phyloP scores from a whole-genome alignment of 2,888 invertebrate genomes.

The Cynaeus angustus region DNA sequence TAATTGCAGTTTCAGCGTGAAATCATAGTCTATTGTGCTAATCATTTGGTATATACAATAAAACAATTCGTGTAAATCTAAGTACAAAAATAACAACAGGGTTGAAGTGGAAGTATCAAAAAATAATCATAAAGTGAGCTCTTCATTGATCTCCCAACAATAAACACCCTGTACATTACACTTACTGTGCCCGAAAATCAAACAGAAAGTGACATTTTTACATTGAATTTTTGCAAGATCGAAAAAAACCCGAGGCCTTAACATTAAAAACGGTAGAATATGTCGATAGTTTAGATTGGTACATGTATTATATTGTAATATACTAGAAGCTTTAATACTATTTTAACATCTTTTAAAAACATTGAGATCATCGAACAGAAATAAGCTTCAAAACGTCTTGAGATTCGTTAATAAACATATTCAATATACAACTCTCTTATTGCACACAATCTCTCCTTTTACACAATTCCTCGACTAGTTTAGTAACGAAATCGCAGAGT shows the following conservation, averaged over 20 bases:
- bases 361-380: conserved; percentile 60
- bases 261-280: conserved; percentile 54
- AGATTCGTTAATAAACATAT: conserved; percentile 47
- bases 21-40: conserved; percentile 40
- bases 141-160: conserved; percentile 39
- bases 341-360: conserved; percentile 57
- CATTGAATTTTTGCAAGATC: conserved; percentile 29
- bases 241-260: conserved; percentile 57
- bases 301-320: conserved; percentile 55
- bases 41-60: conserved; percentile 41
- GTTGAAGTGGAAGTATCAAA: conserved; percentile 42
- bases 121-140: conserved; percentile 45
- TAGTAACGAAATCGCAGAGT: conserved; percentile 24
- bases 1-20: conserved; percentile 40
- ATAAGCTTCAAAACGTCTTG: conserved; percentile 42
- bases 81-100: conserved; percentile 47
- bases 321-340: conserved; percentile 54
- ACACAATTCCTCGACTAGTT: conserved; percentile 33
- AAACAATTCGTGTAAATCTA: conserved; percentile 42
- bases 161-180: conserved; percentile 61
- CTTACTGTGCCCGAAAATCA: conserved; percentile 57
- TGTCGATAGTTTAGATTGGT: conserved; percentile 57
- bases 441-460: conserved; percentile 33
- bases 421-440: conserved; percentile 45
- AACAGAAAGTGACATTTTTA: conserved; percentile 41